Evolutionary conservation across 53 echinoderm and acorn worm species (phyloP).

Genomic region (Astropecten irregularis): DNA sequence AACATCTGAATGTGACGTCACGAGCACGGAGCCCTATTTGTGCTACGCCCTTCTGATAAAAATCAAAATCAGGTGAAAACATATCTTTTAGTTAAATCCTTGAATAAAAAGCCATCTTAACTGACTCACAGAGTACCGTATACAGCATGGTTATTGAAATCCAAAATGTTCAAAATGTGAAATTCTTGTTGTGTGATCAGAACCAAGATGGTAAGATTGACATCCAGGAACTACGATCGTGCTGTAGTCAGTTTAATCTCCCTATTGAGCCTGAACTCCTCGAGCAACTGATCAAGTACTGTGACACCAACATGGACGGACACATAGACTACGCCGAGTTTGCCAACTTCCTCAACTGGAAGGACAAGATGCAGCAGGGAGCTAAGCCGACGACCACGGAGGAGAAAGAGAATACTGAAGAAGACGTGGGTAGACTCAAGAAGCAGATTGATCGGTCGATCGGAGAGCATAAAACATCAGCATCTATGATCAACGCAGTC

Average conservation of each 20-base stretch:
- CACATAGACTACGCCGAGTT: conserved; percentile 87
- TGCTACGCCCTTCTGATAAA: too few relatives aligned
- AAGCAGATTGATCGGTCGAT: conserved; percentile 92
- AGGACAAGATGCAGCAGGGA: conserved; percentile 90
- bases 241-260: conserved; percentile 94
- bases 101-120: too few relatives aligned
- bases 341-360: conserved; percentile 99
- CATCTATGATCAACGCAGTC: conserved; percentile 85
- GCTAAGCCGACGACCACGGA: conserved; percentile 15
- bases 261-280: conserved; percentile 89
- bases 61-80: too few relatives aligned
- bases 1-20: too few relatives aligned
- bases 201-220: conserved; percentile 92
- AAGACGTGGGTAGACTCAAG: conserved; percentile 64
- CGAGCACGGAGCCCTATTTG: too few relatives aligned
- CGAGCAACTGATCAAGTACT: conserved; percentile 81
- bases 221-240: conserved; percentile 81
- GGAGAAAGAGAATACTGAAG: conserved; percentile 24
- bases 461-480: conserved; percentile 90
- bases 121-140: too few relatives aligned
- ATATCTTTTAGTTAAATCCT: too few relatives aligned
- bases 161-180: too few relatives aligned
- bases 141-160: too few relatives aligned
- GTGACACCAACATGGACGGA: conserved; percentile 78
- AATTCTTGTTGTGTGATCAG: too few relatives aligned